Evolutionary conservation across 2,888 invertebrate species (phyloP).

Genomic region (Calliopum simillimum): DNA sequence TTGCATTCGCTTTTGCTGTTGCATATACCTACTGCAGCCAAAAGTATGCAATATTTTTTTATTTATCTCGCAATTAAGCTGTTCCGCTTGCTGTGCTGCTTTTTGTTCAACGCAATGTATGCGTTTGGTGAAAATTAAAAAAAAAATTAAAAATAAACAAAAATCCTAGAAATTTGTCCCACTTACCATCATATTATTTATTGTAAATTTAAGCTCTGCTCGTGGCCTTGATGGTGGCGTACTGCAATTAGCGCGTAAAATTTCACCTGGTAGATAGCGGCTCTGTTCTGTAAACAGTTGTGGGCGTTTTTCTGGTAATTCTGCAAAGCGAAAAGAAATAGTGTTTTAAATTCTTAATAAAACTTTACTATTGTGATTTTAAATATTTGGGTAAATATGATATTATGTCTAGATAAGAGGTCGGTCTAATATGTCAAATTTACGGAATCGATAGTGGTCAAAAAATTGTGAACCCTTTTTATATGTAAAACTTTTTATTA

Average conservation of each 20-base stretch:
- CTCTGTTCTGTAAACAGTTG: constrained; percentile 78
- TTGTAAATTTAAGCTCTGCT: constrained; percentile 78
- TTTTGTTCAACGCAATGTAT: not conserved
- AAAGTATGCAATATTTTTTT: not conserved
- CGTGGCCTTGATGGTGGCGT: constrained; percentile 81
- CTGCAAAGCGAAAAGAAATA: constrained; percentile 70
- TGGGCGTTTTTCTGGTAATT: constrained; percentile 77
- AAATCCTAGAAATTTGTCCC: constrained; percentile 16
- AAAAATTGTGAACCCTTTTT: too few species aligned
- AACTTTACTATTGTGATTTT: too few species aligned
- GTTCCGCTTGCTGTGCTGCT: not conserved
- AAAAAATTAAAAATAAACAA: not conserved
- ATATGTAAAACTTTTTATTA: too few species aligned
- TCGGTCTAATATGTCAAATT: too few species aligned
- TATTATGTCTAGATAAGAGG: too few species aligned
- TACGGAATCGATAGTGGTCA: too few species aligned
- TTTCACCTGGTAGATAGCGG: constrained; percentile 81
- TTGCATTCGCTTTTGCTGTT: constrained; percentile 7
- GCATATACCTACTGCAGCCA: not conserved
- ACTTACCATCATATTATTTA: constrained; percentile 84
- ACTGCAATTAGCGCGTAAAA: constrained; percentile 82
- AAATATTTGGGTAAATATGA: constrained; percentile 9
- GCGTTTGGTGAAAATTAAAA: constrained; percentile 7
- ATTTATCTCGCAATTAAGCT: not conserved
- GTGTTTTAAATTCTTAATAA: not conserved